These are phyloP conservation scores for Pollenia amentaria DNA, from an alignment of 2,888 invertebrate species.

Conservation along the genomic window DNA sequence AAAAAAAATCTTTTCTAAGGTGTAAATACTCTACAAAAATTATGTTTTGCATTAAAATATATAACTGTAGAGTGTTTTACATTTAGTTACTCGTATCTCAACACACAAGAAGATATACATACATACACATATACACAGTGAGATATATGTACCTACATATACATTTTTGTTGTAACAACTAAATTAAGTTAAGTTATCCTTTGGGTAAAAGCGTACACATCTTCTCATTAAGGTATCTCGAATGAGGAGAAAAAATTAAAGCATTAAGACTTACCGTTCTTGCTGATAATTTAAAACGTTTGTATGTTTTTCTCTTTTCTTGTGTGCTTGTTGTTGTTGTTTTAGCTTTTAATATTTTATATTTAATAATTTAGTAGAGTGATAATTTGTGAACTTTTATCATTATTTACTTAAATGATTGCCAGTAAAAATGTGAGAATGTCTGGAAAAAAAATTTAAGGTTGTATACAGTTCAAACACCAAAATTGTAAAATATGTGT, in stretches of 20 bases:
- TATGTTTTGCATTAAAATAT: too few species aligned
- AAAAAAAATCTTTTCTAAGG: too few species aligned
- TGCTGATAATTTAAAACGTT: not conserved
- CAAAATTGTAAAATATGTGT: too few species aligned
- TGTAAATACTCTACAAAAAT: too few species aligned
- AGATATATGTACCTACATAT: not conserved
- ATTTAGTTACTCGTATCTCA: too few species aligned
- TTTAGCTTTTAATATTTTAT: conserved; percentile 13
- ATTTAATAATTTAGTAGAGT: conserved; percentile 61
- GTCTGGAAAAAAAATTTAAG: not conserved
- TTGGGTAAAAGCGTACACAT: conserved; percentile 44
- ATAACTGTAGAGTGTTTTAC: too few species aligned
- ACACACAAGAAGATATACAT: not conserved
- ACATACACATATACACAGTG: not conserved
- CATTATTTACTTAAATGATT: conserved; percentile 41
- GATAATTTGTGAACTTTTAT: conserved; percentile 61
- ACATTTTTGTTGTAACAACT: conserved; percentile 36
- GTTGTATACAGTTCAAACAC: not conserved
- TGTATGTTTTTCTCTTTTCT: not conserved
- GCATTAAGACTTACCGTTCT: not conserved
- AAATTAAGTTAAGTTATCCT: conserved; percentile 67
- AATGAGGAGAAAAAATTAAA: not conserved
- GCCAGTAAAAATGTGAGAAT: not conserved
- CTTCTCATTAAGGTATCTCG: conserved; percentile 50
- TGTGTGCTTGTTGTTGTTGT: not conserved